Conservation (phyloP, 2,113 vertebrate genomes). For the Tenrec ecaudatus region DNA sequence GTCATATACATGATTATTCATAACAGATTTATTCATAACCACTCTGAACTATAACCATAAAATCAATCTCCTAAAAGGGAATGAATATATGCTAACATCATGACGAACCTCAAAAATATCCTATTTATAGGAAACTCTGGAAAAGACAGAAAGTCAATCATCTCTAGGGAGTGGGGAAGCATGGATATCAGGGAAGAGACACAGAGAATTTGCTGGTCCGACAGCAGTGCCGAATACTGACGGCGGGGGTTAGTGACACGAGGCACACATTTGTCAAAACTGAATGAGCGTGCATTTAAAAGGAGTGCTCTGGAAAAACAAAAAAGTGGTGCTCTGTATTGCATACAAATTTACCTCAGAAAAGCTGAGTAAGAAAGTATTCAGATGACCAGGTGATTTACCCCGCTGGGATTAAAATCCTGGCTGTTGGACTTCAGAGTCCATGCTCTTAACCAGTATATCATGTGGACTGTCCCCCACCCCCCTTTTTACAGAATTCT, state of each 20-base stretch:
- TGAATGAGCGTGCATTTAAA: neutral
- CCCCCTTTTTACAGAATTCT: slow-evolving; percentile 18
- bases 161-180: neutral
- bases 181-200: neutral
- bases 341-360: neutral
- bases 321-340: neutral
- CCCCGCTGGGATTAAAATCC: neutral
- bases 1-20: neutral
- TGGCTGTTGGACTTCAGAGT: neutral
- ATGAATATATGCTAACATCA: neutral
- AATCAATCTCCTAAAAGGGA: neutral
- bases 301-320: too few species aligned
- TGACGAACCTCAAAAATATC: neutral
- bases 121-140: neutral
- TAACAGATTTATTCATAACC: neutral
- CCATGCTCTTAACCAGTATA: neutral
- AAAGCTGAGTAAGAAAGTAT: slow-evolving; percentile 4
- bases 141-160: neutral
- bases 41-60: neutral
- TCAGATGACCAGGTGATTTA: neutral
- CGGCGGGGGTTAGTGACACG: neutral
- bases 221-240: neutral
- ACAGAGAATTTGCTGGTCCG: neutral
- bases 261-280: neutral
- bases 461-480: neutral